phyloP scores from a whole-genome alignment of 2,113 vertebrate species.

The Eidolon helvum region DNA sequence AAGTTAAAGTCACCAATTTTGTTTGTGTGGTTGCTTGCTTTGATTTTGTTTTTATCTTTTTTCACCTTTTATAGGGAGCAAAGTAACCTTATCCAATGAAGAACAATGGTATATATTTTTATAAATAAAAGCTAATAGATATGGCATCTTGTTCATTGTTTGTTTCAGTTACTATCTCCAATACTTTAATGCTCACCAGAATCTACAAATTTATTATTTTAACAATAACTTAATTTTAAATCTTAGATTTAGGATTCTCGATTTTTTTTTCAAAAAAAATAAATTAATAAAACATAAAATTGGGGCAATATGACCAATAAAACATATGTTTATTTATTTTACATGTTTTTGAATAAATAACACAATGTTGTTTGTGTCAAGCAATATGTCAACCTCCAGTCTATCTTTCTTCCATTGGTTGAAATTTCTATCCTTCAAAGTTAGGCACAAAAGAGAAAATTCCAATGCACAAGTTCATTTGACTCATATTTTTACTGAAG shows the following conservation, averaged over 20 bases:
- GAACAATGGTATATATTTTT: neutral
- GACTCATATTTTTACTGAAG: neutral
- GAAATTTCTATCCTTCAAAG: neutral
- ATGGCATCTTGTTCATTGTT: neutral
- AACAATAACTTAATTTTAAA: neutral
- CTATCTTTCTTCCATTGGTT: neutral
- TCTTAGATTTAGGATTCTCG: neutral
- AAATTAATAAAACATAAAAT: neutral
- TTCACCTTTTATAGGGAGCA: neutral
- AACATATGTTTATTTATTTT: neutral
- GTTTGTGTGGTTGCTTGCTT: neutral
- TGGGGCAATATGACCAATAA: neutral
- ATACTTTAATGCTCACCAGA: neutral
- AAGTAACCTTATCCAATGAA: neutral
- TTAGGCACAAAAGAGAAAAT: neutral
- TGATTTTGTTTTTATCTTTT: neutral
- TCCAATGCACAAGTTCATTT: neutral
- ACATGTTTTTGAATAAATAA: neutral
- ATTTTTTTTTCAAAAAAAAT: neutral
- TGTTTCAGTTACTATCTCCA: neutral
- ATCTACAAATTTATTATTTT: neutral
- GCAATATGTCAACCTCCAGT: neutral
- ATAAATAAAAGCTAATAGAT: neutral
- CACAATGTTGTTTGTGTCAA: neutral
- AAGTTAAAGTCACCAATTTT: neutral